These are phyloP conservation scores for Atherinomorus stipes DNA, from an alignment of 2,113 vertebrate genomes.

Conservation along the genomic window DNA sequence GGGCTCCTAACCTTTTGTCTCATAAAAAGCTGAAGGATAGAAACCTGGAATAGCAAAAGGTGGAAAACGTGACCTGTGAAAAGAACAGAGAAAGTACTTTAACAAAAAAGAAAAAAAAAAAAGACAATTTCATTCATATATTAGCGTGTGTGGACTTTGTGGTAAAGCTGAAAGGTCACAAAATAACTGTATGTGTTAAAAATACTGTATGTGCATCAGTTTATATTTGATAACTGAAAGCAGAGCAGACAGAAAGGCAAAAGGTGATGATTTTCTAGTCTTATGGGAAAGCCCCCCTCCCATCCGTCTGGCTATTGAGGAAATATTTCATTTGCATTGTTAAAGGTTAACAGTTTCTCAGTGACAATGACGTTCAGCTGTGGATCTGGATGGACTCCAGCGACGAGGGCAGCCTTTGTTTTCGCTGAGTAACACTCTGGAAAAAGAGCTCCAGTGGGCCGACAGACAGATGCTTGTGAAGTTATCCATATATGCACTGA, in stretches of 20 bases:
- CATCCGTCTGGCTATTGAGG: not conserved
- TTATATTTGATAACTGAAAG: not conserved
- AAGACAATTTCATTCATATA: not conserved
- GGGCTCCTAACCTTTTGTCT: slow-evolving; percentile 8
- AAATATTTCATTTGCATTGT: slow-evolving; percentile 24
- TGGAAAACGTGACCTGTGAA: slow-evolving; percentile 50
- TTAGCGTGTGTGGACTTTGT: not conserved
- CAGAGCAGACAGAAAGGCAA: not conserved
- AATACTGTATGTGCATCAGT: not conserved
- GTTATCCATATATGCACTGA: slow-evolving; percentile 50
- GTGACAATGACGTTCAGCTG: not conserved
- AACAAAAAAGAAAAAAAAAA: not conserved
- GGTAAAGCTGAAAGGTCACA: not conserved
- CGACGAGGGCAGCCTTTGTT: slow-evolving; percentile 27
- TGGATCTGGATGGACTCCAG: slow-evolving; percentile 19
- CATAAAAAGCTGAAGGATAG: slow-evolving; percentile 48
- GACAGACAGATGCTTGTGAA: slow-evolving; percentile 9
- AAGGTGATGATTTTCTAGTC: not conserved
- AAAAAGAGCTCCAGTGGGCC: slow-evolving; percentile 36
- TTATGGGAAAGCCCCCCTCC: not conserved
- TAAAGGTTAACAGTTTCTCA: slow-evolving; percentile 30
- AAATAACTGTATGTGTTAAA: not conserved
- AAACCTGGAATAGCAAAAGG: slow-evolving; percentile 34
- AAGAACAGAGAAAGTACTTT: not conserved
- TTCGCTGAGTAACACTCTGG: slow-evolving; percentile 20